These are phyloP conservation scores for Ophion ventricosus DNA, from an alignment of 2,888 invertebrate species.

Conservation along the genomic window DNA sequence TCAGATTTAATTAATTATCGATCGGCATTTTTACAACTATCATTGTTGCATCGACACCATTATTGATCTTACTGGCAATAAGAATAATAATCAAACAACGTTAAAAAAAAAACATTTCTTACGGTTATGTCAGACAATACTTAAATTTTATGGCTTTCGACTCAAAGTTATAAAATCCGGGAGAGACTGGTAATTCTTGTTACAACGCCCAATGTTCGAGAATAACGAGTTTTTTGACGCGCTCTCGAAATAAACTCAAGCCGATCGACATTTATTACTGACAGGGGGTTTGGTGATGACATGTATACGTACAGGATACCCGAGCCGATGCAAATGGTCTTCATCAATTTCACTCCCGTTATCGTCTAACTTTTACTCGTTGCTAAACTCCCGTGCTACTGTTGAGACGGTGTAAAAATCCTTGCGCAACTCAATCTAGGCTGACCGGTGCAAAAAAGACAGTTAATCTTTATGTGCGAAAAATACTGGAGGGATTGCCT, in stretches of 20 bases:
- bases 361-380: slow-evolving; percentile 38
- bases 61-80: neutral
- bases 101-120: neutral
- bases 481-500: slow-evolving; percentile 34
- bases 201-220: neutral
- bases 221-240: slow-evolving; percentile 1
- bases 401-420: slow-evolving; percentile 29
- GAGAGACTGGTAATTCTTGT: neutral
- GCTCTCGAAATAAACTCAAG: neutral
- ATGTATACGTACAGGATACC: neutral
- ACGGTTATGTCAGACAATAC: neutral
- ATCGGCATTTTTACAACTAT: neutral
- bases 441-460: slow-evolving; percentile 10
- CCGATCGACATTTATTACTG: slow-evolving; percentile 18
- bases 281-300: neutral
- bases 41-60: neutral
- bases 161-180: neutral
- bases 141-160: slow-evolving; percentile 1
- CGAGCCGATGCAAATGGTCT: slow-evolving; percentile 7
- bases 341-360: neutral
- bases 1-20: neutral
- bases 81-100: neutral
- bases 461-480: slow-evolving; percentile 21
- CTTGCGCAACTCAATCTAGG: slow-evolving; percentile 43
- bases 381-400: slow-evolving; percentile 38